Evolutionary conservation across 2,113 vertebrate species (phyloP), one percentile per base, ranked within the genome.

Genomic region (Heterochromis multidens): DNA sequence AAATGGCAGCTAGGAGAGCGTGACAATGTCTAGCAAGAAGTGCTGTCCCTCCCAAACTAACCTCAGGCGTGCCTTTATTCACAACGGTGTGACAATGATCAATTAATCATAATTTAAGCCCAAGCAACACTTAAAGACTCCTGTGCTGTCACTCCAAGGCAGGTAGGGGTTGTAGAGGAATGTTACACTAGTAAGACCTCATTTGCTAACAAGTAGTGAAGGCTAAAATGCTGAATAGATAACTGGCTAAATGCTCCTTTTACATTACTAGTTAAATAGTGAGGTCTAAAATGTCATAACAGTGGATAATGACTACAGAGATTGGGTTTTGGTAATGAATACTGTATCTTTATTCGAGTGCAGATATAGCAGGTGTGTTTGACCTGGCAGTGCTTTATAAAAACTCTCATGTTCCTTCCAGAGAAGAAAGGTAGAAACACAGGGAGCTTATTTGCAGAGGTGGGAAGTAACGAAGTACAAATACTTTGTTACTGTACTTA

Each of bases 361-460:
- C 80, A 79, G 27, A 88, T 83, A 81, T 72, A 81, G 85, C 80
- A 83, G 67, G 29, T 58, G 40, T 70, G 57, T 40, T 83, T 67
- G 37, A 74, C 19, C 21, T 65, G 14, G 43, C 19, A 77, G 52
- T 43, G 74, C 37, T 84, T 33, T 63, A 59, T 80, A 49, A 82
- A 88, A 88, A 57, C 80, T n/a, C 7, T 72, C 16, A 31, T 37
- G 61, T 49, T 62, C 27, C 35, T 14, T 54, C 12, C 16, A 37
- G 19, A 60, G 23, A 27, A 40, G 40, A 82, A 57, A 31, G n/a
- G 46, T 40, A 62, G 31, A 77, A 37, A 29, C 7, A 23, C 58
- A 13, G 19, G 33, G 35, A 56, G 35, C 21, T 70, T 67, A 17
- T 70, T 56, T 81, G 57, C n/a, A n/a, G n/a, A n/a, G n/a, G n/a